Evolutionary conservation across 1,140 invertebrate genomes (phyloP).

Genomic region (Heliconius nattereri): DNA sequence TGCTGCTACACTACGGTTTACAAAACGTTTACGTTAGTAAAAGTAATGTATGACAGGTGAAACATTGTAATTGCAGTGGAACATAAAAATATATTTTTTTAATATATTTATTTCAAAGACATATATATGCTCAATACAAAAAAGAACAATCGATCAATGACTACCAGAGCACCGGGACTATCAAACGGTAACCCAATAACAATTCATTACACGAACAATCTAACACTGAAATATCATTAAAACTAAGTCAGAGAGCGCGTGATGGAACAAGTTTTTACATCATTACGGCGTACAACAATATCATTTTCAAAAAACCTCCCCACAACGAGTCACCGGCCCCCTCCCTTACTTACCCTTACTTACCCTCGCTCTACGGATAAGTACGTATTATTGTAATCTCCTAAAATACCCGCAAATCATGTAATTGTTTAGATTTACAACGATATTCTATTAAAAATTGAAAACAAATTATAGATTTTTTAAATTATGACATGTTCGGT

Average conservation of each 20-base stretch:
- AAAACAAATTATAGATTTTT: constrained; percentile 4
- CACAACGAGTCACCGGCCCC: constrained; percentile 42
- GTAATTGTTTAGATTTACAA: constrained; percentile 33
- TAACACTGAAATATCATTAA: constrained; percentile 27
- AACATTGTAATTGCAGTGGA: too few relatives aligned
- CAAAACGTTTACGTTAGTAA: too few relatives aligned
- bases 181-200: constrained; percentile 15
- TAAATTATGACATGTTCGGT: too few relatives aligned
- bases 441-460: constrained; percentile 4
- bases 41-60: too few relatives aligned
- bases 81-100: too few relatives aligned
- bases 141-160: not conserved
- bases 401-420: constrained; percentile 41
- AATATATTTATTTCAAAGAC: too few relatives aligned
- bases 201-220: constrained; percentile 14
- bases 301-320: constrained; percentile 62
- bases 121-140: not conserved
- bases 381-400: constrained; percentile 45
- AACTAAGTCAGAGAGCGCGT: constrained; percentile 18
- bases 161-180: not conserved
- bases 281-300: constrained; percentile 62
- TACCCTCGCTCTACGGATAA: constrained; percentile 37
- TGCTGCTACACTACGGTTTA: too few relatives aligned
- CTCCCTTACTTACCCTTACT: constrained; percentile 14
- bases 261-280: constrained; percentile 46